Base-by-base conservation (phyloP, 2,113 vertebrate species). In the Misgurnus mizolepis region DNA sequence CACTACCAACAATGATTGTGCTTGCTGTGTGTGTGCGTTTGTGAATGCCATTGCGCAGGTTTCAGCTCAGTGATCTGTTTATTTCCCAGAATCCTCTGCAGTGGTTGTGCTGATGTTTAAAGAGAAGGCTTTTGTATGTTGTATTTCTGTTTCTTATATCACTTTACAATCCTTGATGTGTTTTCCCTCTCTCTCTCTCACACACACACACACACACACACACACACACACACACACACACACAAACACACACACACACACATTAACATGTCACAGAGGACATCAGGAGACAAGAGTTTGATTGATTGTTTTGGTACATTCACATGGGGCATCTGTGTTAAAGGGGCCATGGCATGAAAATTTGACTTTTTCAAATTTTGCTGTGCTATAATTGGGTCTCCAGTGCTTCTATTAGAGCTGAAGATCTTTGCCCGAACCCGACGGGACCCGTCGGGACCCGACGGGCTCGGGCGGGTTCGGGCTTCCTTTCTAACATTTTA, bases 241-340 rank as follows among this genome's bases (percentile, higher is more conserved):
- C 10, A 27, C 41, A 50, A 53, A 62, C 47, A 10, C 67, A 2
- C 9, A 70, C 76, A 56, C 14, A 45, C 43, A 70, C 67, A 45
- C 74, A 34, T 56, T 3, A 15, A 78, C 69, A 17, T 45, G 53
- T 67, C 66, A 60, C 83, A 60, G 72, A 43, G 80, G 74, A 78
- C 67, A 81, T 83, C 79, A 75, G 81, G 82, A 88, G 88, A 92
- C 91, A 93, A 91, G 84, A 86, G 89, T 81, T 79, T 86, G 89
- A 91, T 93, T 93, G 88, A 91, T 90, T 83, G 81, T 34, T 34
- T 2, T 3, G 27, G 27, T 34, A 34, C 27, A 34, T 34, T 34
- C 27, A 34, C 27, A 34, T 1, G 27, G 27, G 27, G 27, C 27
- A 3, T 34, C 27, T 34, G 27, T 34, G 27, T 34, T 34, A 22